phyloP scores from a whole-genome alignment of 2,797 vertebrate species.

The Calcarius lapponicus region DNA sequence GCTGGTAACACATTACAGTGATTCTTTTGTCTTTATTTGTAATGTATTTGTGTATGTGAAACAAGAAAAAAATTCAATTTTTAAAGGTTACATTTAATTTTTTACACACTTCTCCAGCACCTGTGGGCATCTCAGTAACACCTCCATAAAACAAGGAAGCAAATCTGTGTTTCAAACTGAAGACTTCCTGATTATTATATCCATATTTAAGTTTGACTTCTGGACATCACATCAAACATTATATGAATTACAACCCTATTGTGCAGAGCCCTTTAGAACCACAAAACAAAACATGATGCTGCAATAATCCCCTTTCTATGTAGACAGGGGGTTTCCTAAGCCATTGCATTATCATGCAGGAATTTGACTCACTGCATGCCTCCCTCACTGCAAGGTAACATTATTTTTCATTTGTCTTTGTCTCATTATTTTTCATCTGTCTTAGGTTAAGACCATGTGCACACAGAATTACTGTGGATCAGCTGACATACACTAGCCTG shows the following conservation, averaged over 20 bases:
- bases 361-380: background rate
- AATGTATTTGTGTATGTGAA: background rate
- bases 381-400: background rate
- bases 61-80: background rate
- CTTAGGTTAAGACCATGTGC: background rate
- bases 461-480: background rate
- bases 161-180: background rate
- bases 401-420: background rate
- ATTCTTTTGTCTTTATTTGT: background rate
- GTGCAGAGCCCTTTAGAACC: background rate
- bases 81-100: background rate
- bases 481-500: background rate
- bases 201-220: background rate
- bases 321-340: accelerated
- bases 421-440: background rate
- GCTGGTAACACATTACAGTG: background rate
- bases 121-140: background rate
- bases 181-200: background rate
- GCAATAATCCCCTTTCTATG: background rate
- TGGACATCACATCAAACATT: background rate
- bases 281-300: background rate
- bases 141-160: background rate
- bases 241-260: background rate
- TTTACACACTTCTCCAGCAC: background rate
- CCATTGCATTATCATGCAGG: background rate